Conservation (phyloP, 2,888 invertebrate species). For the Lapara coniferarum region DNA sequence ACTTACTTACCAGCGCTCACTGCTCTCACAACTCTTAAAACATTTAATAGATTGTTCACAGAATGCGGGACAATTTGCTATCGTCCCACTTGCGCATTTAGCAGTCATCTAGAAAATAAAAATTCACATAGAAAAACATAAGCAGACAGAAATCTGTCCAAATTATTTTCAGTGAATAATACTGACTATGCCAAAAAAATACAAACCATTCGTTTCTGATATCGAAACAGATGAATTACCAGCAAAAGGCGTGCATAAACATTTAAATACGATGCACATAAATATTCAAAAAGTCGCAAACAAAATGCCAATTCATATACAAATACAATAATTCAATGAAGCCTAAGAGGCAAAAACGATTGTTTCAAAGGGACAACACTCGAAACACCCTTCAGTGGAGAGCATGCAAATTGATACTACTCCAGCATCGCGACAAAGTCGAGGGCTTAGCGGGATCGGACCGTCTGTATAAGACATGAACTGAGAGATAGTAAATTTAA, state of each 20-base stretch:
- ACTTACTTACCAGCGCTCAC: no score
- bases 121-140: no score
- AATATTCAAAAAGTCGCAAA: conserved; percentile 11
- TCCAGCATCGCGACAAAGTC: conserved; percentile 60
- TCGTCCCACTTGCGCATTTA: no score
- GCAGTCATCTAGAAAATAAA: no score
- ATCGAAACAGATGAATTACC: not conserved
- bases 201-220: not conserved
- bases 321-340: conserved; percentile 35
- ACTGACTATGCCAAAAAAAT: no score
- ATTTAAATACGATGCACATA: conserved; percentile 1
- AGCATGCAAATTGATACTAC: conserved; percentile 78
- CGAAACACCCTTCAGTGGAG: conserved; percentile 58
- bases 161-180: no score
- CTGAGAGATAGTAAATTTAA: conserved; percentile 12
- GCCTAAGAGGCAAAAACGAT: conserved; percentile 63
- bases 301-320: conserved; percentile 30
- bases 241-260: not conserved
- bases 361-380: conserved; percentile 74
- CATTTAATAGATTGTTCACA: no score
- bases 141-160: no score
- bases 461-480: conserved; percentile 12
- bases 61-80: no score
- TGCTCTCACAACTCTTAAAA: no score
- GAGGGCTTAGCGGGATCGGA: conserved; percentile 40